Conservation (phyloP, 2,888 invertebrate species). For the Melinaea menophilus region DNA sequence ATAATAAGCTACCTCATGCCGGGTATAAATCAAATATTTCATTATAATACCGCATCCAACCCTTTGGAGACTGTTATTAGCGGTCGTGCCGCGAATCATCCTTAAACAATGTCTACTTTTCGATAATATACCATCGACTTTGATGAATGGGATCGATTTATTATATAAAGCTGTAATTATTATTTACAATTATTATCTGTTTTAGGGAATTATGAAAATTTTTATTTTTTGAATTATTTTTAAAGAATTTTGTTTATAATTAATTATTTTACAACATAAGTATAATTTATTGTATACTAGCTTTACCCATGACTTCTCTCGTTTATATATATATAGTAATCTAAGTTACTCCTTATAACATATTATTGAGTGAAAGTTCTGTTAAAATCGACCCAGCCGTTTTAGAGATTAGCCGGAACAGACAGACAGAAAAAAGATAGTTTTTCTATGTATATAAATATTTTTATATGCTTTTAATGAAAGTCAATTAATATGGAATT, state of each 20-base stretch:
- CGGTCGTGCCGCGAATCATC: slow-evolving; percentile 53
- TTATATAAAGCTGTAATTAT: slow-evolving; percentile 15
- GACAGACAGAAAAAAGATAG: background rate
- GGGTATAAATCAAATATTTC: slow-evolving; percentile 77
- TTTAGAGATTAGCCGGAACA: too few relatives aligned
- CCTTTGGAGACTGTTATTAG: slow-evolving; percentile 67
- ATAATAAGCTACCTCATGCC: slow-evolving; percentile 77
- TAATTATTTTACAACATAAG: too few relatives aligned
- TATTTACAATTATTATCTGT: slow-evolving; percentile 5
- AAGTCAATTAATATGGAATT: background rate
- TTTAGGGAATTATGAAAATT: too few relatives aligned
- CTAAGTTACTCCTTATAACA: too few relatives aligned
- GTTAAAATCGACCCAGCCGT: too few relatives aligned
- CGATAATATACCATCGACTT: slow-evolving; percentile 52
- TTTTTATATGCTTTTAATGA: too few relatives aligned
- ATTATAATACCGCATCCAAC: slow-evolving; percentile 72
- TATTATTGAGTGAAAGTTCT: too few relatives aligned
- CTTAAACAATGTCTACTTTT: slow-evolving; percentile 52
- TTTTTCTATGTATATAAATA: background rate
- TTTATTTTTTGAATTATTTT: too few relatives aligned
- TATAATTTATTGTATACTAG: too few relatives aligned
- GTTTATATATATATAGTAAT: too few relatives aligned
- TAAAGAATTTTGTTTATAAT: too few relatives aligned
- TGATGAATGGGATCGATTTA: slow-evolving; percentile 48
- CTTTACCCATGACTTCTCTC: too few relatives aligned